Evolutionary conservation across 1,140 invertebrate genomes (phyloP), one percentile per base, ranked within the genome.

Genomic region (Dinoponera quadriceps): DNA sequence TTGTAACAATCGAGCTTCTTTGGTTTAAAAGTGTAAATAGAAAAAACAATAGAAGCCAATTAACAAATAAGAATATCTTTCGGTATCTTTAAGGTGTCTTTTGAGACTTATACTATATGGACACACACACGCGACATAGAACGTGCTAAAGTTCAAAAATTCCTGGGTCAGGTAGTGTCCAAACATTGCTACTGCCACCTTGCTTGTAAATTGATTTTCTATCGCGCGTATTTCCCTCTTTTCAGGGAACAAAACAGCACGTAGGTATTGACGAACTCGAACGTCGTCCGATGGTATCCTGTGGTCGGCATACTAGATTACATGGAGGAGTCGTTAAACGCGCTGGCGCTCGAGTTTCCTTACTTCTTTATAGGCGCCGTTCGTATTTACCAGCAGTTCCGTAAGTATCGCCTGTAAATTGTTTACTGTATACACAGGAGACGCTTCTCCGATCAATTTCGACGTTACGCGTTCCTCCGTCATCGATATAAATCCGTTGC

Each of bases 241-340:
- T 93, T 69, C 82, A 96, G 96, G 89, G 92, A 94, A 88, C 93
- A 95, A 83, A 96, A 96, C 90, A 95, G 94, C 77, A 92, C 95
- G 63, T 96, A 95, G 95, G 96, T 96, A 22, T 92, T 96, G 84
- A 91, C 96, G 20, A 96, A 96, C 92, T 88, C 93, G 66, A 96
- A 96, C 86, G 95, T 97, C 29, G 94, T 96, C 78, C 93, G 94
- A 89, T 96, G 96, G 93, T 97, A 96, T 92, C 94, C 95, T 5
- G 95, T 96, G 11, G 95, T 97, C 27, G 96, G 96, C 27, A 93
- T 97, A 83, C 91, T 96, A 59, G 96, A 96, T 91, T 94, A 96
- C 89, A 92, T 96, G 85, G 95, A 96, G 88, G 94, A 94, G 51
- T 96, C 96, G 9, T 88, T 97, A 9, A 91, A 94, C 5, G 93